Evolutionary conservation across 2,113 vertebrate species (phyloP), one percentile per base, ranked within the genome.

Genomic region (Meleagris gallopavo): DNA sequence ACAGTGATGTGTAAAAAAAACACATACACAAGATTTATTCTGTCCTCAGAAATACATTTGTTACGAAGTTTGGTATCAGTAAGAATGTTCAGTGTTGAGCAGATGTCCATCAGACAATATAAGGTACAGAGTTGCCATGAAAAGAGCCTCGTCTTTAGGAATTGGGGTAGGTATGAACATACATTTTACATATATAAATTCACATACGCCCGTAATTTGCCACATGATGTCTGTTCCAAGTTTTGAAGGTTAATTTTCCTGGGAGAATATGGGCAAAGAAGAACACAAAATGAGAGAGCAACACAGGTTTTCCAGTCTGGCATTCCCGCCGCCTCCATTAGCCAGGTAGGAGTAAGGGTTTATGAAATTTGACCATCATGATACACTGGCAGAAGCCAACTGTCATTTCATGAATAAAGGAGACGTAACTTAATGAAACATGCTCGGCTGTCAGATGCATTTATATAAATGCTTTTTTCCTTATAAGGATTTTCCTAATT

Each of bases 21-120:
- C 48, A 25, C 12, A 0, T 2, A 5, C 7, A 2, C 2, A 34
- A 20, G 2, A 13, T 34, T 86, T 80, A 16, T 34, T 64, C n/a
- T 30, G 7, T 5, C 2, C 11, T 89, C 30, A 3, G 2, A 88
- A 85, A 83, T 2, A 1, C 5, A 0, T 55, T 76, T 29, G 11
- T 55, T 40, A 45, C 57, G 17, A 12, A 82, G 15, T 13, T 69
- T 0, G 0, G 5, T 24, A 5, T 30, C 1, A 3, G 17, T 5
- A 32, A 36, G 36, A 61, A 6, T 1, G 54, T 12, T 65, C 8
- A 13, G 11, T 20, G 4, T 17, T 55, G 0, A 0, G 7, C 24
- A 71, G 29, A 61, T 73, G 58, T 73, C 30, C 32, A 38, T 3
- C 34, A 13, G 55, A 4, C 7, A 27, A 15, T 2, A 57, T 58